Base-by-base conservation (phyloP, 1,140 invertebrate genomes). In the Eufriesea mexicana region DNA sequence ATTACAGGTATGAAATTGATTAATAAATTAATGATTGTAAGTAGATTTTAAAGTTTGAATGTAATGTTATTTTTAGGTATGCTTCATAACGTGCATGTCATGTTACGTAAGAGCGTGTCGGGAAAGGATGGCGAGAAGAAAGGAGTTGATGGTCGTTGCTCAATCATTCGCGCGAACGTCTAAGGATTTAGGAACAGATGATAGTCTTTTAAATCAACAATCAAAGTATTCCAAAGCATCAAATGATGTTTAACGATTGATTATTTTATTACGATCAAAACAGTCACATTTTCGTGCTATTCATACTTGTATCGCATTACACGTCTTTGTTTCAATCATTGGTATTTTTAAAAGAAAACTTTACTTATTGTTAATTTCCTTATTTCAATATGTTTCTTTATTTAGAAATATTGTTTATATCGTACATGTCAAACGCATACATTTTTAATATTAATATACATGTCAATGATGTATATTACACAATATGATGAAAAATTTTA, bases 1-100 rank as follows among this genome's bases (percentile, higher is more conserved):
- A 54, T 80, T 95, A 35, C 95, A 95, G 94, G 95, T 95, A 72
- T 51, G 14, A 23, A 42, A 73, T 49, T 5, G 4, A 49, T 35
- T 45, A 47, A 25, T 62, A 18, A 47, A 54, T 16, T 57, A 55
- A 35, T 57, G 18, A 23, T 61, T 16, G 5, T 7, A 54, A 35
- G 47, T 28, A 28, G 54, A 49, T 61, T 55, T 23, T 14, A n/a
- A 70, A 81, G 16, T 45, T 25, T 83, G n/a, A 70, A 23, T 77
- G 5, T 18, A 25, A 25, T 51, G 7, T 42, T 75, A 68, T 72
- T 90, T 89, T 23, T 59, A 91, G 91, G 66, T 89, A 42, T 77
- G 66, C 35, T 74, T 85, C 35, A 70, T 90, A 57, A 61, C 81
- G 18, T 71, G 82, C 2, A 79, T 82, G 18, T 76, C 76, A 47